These are phyloP conservation scores for Pilophorus perplexus DNA, from an alignment of 2,888 invertebrate species.

Conservation along the genomic window DNA sequence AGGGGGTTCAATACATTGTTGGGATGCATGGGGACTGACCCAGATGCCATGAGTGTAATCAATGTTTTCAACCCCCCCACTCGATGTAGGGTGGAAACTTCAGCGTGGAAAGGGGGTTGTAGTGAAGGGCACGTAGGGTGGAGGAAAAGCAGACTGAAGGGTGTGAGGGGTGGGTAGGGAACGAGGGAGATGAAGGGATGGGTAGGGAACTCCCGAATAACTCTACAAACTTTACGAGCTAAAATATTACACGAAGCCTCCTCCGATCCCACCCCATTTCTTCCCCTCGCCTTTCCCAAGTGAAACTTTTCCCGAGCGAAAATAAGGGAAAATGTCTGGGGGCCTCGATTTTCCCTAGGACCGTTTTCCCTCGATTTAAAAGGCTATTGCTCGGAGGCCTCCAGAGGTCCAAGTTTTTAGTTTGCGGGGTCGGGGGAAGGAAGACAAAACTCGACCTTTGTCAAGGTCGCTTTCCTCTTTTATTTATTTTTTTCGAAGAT, in stretches of 20 bases:
- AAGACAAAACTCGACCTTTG: slow-evolving; percentile 2
- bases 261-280: background rate
- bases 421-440: background rate
- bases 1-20: slow-evolving; percentile 40
- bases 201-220: background rate
- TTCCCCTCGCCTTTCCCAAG: background rate
- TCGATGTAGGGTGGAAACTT: slow-evolving; percentile 10
- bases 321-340: background rate
- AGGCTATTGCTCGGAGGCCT: background rate
- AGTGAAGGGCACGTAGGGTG: background rate
- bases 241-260: slow-evolving; percentile 32
- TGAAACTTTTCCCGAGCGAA: slow-evolving; percentile 4
- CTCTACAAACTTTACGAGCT: slow-evolving; percentile 32
- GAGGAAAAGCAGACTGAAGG: background rate
- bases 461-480: slow-evolving; percentile 7
- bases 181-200: background rate
- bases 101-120: background rate
- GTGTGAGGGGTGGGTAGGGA: background rate
- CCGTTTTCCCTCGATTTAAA: background rate
- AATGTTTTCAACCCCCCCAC: slow-evolving; percentile 34
- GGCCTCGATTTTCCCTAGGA: background rate
- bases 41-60: slow-evolving; percentile 43
- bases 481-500: background rate
- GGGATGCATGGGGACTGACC: slow-evolving; percentile 42
- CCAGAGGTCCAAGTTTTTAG: background rate